Percentiles rank a stretch among this genome's conserved stretches.
Conservation (phyloP, 1,140 invertebrate genomes). For the Forficula auricularia region DNA sequence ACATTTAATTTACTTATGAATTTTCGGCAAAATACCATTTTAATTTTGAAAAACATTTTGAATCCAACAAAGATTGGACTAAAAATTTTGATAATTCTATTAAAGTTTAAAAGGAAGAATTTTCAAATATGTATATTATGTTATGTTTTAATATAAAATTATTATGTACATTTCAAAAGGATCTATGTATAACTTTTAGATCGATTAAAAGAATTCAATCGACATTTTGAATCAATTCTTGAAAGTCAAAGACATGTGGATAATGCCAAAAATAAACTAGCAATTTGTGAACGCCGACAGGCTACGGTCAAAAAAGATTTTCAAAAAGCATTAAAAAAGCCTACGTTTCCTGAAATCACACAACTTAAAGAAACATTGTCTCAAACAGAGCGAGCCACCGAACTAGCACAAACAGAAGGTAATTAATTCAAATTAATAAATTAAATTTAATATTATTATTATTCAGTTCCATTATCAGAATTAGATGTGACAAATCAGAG, state of each 20-base stretch:
- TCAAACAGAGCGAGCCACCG: conserved; percentile 30
- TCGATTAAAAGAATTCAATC: conserved; percentile 29
- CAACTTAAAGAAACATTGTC: conserved; percentile 27
- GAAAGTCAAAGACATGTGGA: conserved; percentile 33
- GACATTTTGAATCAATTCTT: conserved; percentile 33
- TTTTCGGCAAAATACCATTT: no score
- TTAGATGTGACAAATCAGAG: no score
- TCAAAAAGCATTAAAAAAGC: conserved; percentile 29
- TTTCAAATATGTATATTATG: no score
- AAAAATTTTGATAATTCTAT: no score
- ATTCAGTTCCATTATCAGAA: no score
- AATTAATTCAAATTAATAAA: conserved; percentile 9
- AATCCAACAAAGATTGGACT: no score
- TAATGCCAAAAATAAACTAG: conserved; percentile 27
- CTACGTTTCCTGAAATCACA: conserved; percentile 25
- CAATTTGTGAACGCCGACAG: conserved; percentile 27
- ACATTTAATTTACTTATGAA: no score
- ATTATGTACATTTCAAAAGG: no score
- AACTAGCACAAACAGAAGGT: conserved; percentile 33
- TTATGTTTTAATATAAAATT: no score
- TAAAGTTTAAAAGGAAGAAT: no score
- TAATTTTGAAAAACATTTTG: no score
- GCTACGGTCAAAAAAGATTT: conserved; percentile 29
- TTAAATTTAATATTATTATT: no score
- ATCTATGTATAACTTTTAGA: conserved; percentile 20